Base-by-base conservation (phyloP, 2,113 vertebrate genomes). In the Albula glossodonta region DNA sequence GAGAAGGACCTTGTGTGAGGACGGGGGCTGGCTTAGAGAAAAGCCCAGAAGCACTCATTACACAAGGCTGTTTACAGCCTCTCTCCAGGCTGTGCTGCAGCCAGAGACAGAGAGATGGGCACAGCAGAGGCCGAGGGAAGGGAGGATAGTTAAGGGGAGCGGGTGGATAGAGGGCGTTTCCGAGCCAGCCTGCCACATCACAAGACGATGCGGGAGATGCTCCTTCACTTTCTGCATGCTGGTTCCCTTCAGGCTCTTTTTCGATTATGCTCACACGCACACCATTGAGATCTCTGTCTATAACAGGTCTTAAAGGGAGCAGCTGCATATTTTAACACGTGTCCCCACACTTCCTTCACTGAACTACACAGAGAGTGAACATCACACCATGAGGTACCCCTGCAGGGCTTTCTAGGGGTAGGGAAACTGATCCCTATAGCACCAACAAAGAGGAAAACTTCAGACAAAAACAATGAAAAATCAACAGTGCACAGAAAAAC, bases 391-490 rank as follows among this genome's bases (percentile, higher is more conserved):
- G 77, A 63, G 88, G 51, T 51, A 22, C 81, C 85, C 13, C 83
- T 86, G 84, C 83, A 81, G 63, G 57, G 79, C 85, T 78, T 70
- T 83, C 78, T 70, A 51, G 51, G 49, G 79, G 41, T 57, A 87
- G 49, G 88, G 83, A 78, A 66, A 8, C 53, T 84, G 51, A n/a
- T 6, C 48, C 10, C 13, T 31, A 83, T 81, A 88, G 87, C 90
- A 87, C 41, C 74, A 60, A 19, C n/a, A 77, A 82, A 86, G 89
- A 89, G 60, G 60, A 66, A 66, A 66, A 66, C 22, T 88, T 83
- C 88, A 83, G 53, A 41, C 49, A 78, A 85, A 87, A 86, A 85
- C 84, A 80, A 86, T 84, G 82, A 81, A 81, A 70, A 48, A 83
- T 85, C 83, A 66, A 22, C 17, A 3, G 17, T 13, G 56, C 56